phyloP scores from a whole-genome alignment of 1,140 invertebrate species.

The Halictus rubicundus region DNA sequence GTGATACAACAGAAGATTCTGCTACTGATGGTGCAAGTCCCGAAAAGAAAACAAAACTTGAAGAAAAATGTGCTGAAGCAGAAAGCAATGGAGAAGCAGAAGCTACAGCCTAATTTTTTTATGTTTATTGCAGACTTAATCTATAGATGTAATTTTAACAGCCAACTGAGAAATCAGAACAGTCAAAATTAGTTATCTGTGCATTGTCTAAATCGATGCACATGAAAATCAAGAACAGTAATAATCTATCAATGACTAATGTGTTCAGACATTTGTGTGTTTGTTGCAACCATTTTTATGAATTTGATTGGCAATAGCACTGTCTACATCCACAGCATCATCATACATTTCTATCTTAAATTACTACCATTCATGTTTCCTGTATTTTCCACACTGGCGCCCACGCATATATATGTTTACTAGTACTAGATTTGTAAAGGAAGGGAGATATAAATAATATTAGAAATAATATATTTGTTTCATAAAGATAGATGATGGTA shows the following conservation, averaged over 20 bases:
- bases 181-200: constrained; percentile 68
- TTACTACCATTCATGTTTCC: constrained; percentile 42
- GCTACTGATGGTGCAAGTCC: constrained; percentile 83
- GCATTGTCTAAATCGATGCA: constrained; percentile 61
- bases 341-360: constrained; percentile 32
- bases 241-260: constrained; percentile 52
- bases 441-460: constrained; percentile 57
- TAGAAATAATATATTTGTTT: constrained; percentile 68
- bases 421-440: constrained; percentile 56
- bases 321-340: constrained; percentile 33
- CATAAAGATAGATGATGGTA: constrained; percentile 50
- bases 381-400: constrained; percentile 53
- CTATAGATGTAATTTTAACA: constrained; percentile 76
- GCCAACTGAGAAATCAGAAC: constrained; percentile 71
- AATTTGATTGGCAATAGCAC: constrained; percentile 41
- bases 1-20: constrained; percentile 80
- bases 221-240: constrained; percentile 43
- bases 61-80: constrained; percentile 82
- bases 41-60: constrained; percentile 88
- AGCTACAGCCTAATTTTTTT: constrained; percentile 83
- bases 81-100: constrained; percentile 83
- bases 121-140: constrained; percentile 72
- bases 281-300: constrained; percentile 53
- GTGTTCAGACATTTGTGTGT: constrained; percentile 62
- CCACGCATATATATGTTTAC: constrained; percentile 46